Conservation (phyloP, 2,797 vertebrate species). For the Sylvia borin region DNA sequence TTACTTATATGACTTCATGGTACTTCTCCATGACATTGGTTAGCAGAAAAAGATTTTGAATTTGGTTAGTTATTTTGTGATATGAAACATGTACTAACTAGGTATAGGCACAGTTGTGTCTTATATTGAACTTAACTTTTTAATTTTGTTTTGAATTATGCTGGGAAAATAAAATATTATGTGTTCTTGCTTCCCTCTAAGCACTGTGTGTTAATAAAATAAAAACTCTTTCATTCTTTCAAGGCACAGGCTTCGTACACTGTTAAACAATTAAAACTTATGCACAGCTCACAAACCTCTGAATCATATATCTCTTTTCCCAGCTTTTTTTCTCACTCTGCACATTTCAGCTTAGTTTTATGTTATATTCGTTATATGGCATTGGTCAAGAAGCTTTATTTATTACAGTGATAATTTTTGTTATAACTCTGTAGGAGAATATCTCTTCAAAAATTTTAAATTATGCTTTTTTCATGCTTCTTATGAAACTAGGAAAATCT, state of each 20-base stretch:
- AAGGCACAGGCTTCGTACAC: background rate
- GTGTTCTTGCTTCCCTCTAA: background rate
- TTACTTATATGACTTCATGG: background rate
- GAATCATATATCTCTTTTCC: background rate
- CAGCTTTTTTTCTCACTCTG: background rate
- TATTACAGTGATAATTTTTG: constrained; percentile 26
- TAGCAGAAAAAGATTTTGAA: background rate
- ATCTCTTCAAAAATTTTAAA: constrained; percentile 58
- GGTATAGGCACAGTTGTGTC: background rate
- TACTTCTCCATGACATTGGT: background rate
- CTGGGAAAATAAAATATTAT: background rate
- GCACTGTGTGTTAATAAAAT: background rate
- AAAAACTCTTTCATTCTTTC: background rate
- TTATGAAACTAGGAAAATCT: constrained; percentile 40
- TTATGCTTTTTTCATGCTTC: constrained; percentile 3
- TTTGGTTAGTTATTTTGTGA: background rate
- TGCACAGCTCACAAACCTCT: background rate
- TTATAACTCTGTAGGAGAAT: constrained; percentile 34
- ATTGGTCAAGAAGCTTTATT: background rate
- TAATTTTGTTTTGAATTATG: background rate
- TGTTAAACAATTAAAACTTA: background rate
- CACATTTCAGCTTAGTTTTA: background rate
- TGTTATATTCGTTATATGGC: background rate
- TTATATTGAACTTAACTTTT: background rate
- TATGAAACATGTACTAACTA: background rate